Evolutionary conservation across 2,113 vertebrate species (phyloP).

Genomic region (Boleophthalmus pectinirostris): DNA sequence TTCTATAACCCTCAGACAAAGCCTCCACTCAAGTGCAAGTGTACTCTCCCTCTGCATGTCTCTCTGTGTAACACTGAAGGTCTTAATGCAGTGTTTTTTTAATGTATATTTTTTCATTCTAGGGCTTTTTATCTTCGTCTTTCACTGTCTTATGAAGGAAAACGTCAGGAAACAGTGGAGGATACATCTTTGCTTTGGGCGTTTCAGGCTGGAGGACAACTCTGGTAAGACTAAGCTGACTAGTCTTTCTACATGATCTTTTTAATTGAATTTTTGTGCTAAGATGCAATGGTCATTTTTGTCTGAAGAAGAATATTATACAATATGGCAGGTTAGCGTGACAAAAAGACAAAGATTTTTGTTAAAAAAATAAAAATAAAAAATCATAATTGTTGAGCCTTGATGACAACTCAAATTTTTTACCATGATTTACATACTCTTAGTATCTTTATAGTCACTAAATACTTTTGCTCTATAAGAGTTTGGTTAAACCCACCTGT

Average conservation of each 20-base stretch:
- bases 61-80: not conserved
- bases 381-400: not conserved
- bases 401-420: not conserved
- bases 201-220: conserved; percentile 73
- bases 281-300: not conserved
- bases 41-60: not conserved
- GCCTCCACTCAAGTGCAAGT: conserved; percentile 16
- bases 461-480: not conserved
- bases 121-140: conserved; percentile 91
- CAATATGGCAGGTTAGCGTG: not conserved
- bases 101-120: conserved; percentile 28
- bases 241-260: too few species aligned
- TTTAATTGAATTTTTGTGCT: too few species aligned
- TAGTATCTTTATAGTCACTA: not conserved
- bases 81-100: not conserved
- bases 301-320: not conserved
- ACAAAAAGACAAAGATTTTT: too few species aligned
- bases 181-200: conserved; percentile 80
- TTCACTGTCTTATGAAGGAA: conserved; percentile 91
- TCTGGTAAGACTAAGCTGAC: conserved; percentile 73
- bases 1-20: conserved; percentile 5
- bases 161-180: conserved; percentile 85
- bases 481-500: not conserved
- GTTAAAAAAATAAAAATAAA: too few species aligned
- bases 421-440: not conserved